Evolutionary conservation across 2,797 vertebrate genomes (phyloP).

Genomic region (Rhincodon typus): DNA sequence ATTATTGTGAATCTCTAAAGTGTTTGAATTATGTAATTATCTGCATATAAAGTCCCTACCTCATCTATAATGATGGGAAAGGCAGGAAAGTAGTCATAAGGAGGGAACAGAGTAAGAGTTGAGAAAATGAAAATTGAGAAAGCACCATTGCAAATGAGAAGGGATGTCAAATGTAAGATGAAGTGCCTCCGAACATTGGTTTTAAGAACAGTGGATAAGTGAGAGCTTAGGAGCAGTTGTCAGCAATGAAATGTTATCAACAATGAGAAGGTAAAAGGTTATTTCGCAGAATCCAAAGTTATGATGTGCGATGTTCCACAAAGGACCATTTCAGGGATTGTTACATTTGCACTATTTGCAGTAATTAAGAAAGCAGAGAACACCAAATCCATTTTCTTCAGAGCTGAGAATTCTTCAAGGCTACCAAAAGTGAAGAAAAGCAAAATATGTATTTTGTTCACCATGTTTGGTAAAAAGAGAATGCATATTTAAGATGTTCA

Average conservation of each 20-base stretch:
- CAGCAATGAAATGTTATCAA: background rate
- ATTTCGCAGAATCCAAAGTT: background rate
- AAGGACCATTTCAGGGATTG: background rate
- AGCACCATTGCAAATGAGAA: background rate
- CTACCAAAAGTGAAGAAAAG: background rate
- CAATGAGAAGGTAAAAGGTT: background rate
- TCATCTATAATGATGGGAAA: background rate
- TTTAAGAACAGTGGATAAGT: background rate
- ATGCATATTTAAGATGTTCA: background rate
- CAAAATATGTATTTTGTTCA: background rate
- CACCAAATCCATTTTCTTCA: background rate
- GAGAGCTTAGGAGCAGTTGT: background rate
- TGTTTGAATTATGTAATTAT: background rate
- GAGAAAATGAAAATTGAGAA: background rate
- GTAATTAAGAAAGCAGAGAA: background rate
- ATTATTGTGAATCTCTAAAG: background rate
- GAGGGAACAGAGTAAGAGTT: background rate
- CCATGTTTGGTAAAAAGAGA: background rate
- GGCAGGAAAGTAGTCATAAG: background rate
- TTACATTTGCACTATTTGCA: background rate
- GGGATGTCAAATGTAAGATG: background rate
- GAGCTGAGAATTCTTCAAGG: background rate
- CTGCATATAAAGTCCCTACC: background rate
- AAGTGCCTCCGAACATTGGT: background rate
- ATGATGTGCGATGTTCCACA: background rate